These are phyloP conservation scores for Rhyacichthys aspro DNA, from an alignment of 2,797 vertebrate genomes.

Conservation along the genomic window DNA sequence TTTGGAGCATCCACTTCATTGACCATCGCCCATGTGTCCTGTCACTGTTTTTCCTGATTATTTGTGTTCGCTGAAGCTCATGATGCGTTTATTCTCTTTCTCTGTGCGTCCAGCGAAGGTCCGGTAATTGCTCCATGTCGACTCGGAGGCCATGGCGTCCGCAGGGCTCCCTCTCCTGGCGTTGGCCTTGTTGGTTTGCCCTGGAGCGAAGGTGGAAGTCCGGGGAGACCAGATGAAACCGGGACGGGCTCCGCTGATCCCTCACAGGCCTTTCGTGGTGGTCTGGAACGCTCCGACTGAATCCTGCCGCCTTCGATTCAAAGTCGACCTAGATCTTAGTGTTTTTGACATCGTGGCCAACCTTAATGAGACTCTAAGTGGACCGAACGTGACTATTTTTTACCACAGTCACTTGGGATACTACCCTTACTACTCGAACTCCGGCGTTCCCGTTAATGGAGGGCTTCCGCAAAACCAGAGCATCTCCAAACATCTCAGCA, in stretches of 20 bases:
- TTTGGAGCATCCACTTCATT: slow-evolving; percentile 63
- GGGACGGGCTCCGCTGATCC: slow-evolving; percentile 75
- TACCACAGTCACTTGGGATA: slow-evolving; percentile 89
- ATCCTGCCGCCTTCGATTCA: slow-evolving; percentile 85
- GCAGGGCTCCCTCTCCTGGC: slow-evolving; percentile 44
- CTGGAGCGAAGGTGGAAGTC: slow-evolving; percentile 17
- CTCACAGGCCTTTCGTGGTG: slow-evolving; percentile 85
- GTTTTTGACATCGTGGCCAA: slow-evolving; percentile 89
- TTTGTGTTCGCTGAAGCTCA: slow-evolving; percentile 63
- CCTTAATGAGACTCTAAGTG: slow-evolving; percentile 86
- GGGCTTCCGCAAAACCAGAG: slow-evolving; percentile 90
- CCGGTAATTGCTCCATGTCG: slow-evolving; percentile 54
- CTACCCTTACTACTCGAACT: slow-evolving; percentile 87
- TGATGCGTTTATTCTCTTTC: slow-evolving; percentile 50
- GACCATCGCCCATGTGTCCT: slow-evolving; percentile 46
- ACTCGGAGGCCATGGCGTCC: slow-evolving; percentile 38
- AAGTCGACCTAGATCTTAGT: slow-evolving; percentile 87
- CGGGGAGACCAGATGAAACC: slow-evolving; percentile 70
- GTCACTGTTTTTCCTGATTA: slow-evolving; percentile 52
- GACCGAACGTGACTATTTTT: slow-evolving; percentile 89
- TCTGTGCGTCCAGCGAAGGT: slow-evolving; percentile 46
- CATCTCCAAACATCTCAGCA: slow-evolving; percentile 85
- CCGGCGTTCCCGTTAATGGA: slow-evolving; percentile 81
- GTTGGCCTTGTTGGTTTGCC: slow-evolving; percentile 36
- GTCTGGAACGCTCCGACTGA: slow-evolving; percentile 90